A percentile compares a stretch with the other conserved stretches of the same genome.
Evolutionary conservation across 2,888 invertebrate species (phyloP).

Genomic region (Coelopa pilipes): DNA sequence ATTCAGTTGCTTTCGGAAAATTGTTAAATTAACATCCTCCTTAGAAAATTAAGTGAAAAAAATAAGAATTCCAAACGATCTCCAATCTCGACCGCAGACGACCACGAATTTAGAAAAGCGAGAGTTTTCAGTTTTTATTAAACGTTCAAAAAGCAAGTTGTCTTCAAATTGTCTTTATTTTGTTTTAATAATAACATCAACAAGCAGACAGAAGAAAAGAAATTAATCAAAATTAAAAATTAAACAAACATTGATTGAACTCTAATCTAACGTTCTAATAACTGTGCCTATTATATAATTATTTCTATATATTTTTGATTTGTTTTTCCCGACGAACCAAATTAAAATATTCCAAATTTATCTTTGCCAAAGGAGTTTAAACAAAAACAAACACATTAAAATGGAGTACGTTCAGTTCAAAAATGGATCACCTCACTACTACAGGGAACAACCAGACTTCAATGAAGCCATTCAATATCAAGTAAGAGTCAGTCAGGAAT

Average conservation of each 20-base stretch:
- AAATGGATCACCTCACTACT: slow-evolving; percentile 67
- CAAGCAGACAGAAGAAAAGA: slow-evolving; percentile 30
- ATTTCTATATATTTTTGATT: not conserved
- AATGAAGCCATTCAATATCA: slow-evolving; percentile 67
- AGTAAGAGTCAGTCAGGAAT: slow-evolving; percentile 58
- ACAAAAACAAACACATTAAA: slow-evolving; percentile 51
- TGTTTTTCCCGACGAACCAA: slow-evolving; percentile 47
- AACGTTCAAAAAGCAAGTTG: slow-evolving; percentile 35
- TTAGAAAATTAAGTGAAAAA: slow-evolving; percentile 49
- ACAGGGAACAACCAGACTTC: slow-evolving; percentile 66
- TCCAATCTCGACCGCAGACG: slow-evolving; percentile 49
- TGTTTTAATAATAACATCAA: slow-evolving; percentile 33
- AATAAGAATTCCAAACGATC: slow-evolving; percentile 59
- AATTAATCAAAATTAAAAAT: slow-evolving; percentile 26
- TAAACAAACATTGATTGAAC: slow-evolving; percentile 36
- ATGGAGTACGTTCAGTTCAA: slow-evolving; percentile 67
- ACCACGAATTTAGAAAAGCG: slow-evolving; percentile 36
- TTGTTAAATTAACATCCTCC: slow-evolving; percentile 66
- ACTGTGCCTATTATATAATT: slow-evolving; percentile 12
- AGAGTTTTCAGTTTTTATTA: slow-evolving; percentile 20
- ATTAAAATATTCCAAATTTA: slow-evolving; percentile 45
- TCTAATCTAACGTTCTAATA: not conserved
- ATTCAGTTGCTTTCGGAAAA: slow-evolving; percentile 68
- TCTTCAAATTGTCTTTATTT: slow-evolving; percentile 32
- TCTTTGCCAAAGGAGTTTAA: slow-evolving; percentile 53